Percentiles rank a stretch among this genome's conserved stretches.
These are phyloP conservation scores for Vulpes vulpes DNA, from an alignment of 2,113 vertebrate species.

Conservation along the genomic window DNA sequence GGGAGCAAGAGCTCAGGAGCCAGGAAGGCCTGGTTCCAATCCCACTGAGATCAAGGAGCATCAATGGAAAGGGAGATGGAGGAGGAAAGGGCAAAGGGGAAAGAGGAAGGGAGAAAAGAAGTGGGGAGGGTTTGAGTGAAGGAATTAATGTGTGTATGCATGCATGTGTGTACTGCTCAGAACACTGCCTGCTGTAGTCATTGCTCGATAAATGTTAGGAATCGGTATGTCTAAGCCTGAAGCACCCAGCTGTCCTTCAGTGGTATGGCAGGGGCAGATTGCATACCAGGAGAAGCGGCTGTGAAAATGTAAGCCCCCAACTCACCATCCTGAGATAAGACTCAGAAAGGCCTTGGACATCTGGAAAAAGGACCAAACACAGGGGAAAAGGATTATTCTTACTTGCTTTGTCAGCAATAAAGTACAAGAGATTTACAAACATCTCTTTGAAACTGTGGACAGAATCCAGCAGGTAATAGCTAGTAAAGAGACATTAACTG, in stretches of 20 bases:
- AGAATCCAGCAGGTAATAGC: constrained; percentile 5
- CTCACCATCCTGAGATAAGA: not conserved
- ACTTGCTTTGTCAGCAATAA: constrained; percentile 4
- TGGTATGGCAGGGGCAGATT: not conserved
- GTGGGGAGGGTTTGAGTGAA: not conserved
- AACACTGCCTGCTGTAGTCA: not conserved
- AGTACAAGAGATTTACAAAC: not conserved
- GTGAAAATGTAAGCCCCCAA: not conserved
- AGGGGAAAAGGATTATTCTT: not conserved
- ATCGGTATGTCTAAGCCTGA: not conserved
- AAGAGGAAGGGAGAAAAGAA: too few species aligned
- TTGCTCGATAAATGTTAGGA: not conserved
- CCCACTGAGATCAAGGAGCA: not conserved
- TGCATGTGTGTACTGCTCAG: not conserved
- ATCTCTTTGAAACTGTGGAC: not conserved
- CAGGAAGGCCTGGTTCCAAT: not conserved
- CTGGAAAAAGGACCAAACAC: not conserved
- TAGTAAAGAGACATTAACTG: not conserved
- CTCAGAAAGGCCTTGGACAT: constrained; percentile 18
- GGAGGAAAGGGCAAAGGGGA: not conserved
- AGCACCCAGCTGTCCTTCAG: not conserved
- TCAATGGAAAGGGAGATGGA: not conserved
- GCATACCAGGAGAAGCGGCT: not conserved
- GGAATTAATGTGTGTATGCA: not conserved
- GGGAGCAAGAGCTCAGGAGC: not conserved